Base-by-base conservation (phyloP, 1,140 invertebrate species). In the Diabrotica undecimpunctata region DNA sequence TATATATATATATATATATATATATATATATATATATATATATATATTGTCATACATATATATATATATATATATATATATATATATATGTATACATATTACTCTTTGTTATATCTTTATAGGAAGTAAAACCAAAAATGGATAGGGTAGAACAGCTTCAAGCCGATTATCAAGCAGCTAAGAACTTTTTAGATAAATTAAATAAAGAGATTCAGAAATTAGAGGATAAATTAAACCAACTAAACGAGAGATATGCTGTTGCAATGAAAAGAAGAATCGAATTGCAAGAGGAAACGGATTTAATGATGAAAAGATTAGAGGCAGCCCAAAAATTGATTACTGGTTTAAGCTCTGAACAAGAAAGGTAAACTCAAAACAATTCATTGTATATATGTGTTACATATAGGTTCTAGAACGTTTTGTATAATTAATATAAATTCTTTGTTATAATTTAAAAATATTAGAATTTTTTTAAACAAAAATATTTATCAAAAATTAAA, bases 291-390 rank as follows among this genome's bases (percentile, higher is more conserved):
- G 92, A 95, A 80, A 91, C 90, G 0, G 88, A 93, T 71, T 81
- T 94, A 36, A 89, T 96, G 81, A 88, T 91, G 82, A 81, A 89
- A 54, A 82, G 92, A 63, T 79, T 96, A 8, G 81, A 87, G 59
- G 91, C 93, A 6, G 92, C 94, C 0, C 91, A 94, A 72, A 93
- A 93, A 77, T 81, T 97, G 5, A 93, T 95, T 66, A 86, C 81
- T 14, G 93, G 91, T 25, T 79, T 97, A 0, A 88, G 87, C 1
- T 93, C 91, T 0, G 93, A 96, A 78, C 89, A 90, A 70, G 81
- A 84, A 53, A 83, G 41, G 41, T 46, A n/a, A 46, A 25, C 25
- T 2, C 1, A 25, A 25, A 25, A 25, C 25, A 25, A 25, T 25
- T 1, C 1, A 25, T 25, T 25, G 1, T 25, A 25, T 25, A 25